Conservation (phyloP, 2,888 invertebrate genomes). For the Timandra comae region DNA sequence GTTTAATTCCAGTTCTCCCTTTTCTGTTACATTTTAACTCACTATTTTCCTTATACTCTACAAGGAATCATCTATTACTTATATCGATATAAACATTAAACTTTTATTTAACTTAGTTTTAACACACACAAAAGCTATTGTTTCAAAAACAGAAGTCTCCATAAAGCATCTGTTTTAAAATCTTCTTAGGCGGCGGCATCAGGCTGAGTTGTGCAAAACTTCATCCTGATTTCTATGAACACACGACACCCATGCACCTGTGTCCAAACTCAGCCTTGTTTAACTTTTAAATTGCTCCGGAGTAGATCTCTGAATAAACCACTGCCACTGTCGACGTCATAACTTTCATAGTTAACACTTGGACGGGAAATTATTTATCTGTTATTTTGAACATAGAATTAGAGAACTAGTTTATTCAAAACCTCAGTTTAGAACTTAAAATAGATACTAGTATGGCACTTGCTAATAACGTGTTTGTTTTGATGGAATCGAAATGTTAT, state of each 20-base stretch:
- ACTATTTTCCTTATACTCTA: too few relatives aligned
- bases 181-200: constrained; percentile 28
- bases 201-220: constrained; percentile 35
- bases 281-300: constrained; percentile 34
- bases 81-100: too few relatives aligned
- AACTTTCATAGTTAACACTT: constrained; percentile 30
- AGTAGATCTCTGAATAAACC: constrained; percentile 14
- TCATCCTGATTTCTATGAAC: constrained; percentile 35
- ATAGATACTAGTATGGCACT: too few relatives aligned
- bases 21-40: too few relatives aligned
- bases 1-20: too few relatives aligned
- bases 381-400: background rate
- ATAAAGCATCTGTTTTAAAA: constrained; percentile 6
- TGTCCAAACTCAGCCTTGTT: constrained; percentile 23
- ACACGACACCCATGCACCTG: constrained; percentile 36
- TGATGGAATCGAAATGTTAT: too few relatives aligned
- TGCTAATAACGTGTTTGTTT: too few relatives aligned
- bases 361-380: constrained; percentile 12
- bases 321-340: constrained; percentile 4
- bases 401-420: background rate
- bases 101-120: too few relatives aligned
- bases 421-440: too few relatives aligned
- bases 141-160: constrained; percentile 8
- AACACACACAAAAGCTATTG: too few relatives aligned
- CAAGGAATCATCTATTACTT: too few relatives aligned